Evolutionary conservation across 2,888 invertebrate genomes (phyloP).

Genomic region (Eupelmus urozonus): DNA sequence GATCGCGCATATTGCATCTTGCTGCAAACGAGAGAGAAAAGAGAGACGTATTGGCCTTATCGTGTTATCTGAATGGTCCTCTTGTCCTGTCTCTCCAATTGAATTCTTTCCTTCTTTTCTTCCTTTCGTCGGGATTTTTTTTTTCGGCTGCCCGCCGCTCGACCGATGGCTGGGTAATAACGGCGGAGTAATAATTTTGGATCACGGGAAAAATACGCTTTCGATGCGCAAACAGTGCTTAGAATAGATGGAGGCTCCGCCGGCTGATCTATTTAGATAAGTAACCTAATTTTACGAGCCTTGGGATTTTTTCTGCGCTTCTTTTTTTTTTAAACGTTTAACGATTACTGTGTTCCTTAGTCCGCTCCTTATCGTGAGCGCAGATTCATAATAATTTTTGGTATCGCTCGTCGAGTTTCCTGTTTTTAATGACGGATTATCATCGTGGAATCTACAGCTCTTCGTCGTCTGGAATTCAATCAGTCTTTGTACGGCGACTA

Average conservation of each 20-base stretch:
- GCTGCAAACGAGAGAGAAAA: conserved; percentile 56
- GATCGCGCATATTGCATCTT: conserved; percentile 74
- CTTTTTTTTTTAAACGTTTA: neutral
- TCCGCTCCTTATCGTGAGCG: no score
- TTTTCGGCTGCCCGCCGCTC: neutral
- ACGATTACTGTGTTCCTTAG: no score
- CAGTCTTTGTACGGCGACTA: no score
- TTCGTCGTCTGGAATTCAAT: no score
- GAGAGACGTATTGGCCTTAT: conserved; percentile 58
- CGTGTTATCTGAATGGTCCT: conserved; percentile 53
- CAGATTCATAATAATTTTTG: no score
- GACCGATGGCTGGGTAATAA: conserved; percentile 27
- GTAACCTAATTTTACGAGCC: conserved; percentile 10
- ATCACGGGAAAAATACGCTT: neutral
- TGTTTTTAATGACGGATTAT: no score
- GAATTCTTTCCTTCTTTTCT: conserved; percentile 45
- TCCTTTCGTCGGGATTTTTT: neutral
- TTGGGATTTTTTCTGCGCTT: neutral
- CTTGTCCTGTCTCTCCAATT: conserved; percentile 57
- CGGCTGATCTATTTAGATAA: conserved; percentile 4
- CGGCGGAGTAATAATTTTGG: conserved; percentile 17
- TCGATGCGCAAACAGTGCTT: neutral
- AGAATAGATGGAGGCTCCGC: neutral
- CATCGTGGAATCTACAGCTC: no score
- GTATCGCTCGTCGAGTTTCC: no score